Base-by-base conservation (phyloP, 2,113 vertebrate genomes). In the Tyrannus savana region DNA sequence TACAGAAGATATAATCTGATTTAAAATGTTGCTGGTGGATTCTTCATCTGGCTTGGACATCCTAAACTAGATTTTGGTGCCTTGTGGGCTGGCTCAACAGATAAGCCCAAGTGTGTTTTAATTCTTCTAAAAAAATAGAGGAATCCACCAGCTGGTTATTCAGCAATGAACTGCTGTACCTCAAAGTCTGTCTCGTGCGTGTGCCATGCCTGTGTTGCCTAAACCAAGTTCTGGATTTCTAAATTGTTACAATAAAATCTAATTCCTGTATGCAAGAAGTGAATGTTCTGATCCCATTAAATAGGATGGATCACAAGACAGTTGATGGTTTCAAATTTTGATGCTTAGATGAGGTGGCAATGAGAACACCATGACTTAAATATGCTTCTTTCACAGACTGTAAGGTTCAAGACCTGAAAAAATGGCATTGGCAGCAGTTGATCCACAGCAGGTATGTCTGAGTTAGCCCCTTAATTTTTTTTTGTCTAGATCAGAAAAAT, bases 391-490 rank as follows among this genome's bases (percentile, higher is more conserved):
- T 81, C 27, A 35, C 87, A 98, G 97, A 62, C 69, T 90, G 69
- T 67, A 53, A 87, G 56, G 46, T 50, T 92, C 44, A 62, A 79
- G 84, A 63, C 58, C 67, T 86, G 68, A 88, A 93, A 94, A 97
- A 96, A 98, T 98, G 98, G 97, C 95, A 17, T 77, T 95, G 27
- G 93, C 96, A 84, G 95, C 95, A 73, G 77, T 90, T 73, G 97
- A 97, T 77, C 90, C 95, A 46, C 97, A 98, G 19, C 96, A 87
- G 97, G 98, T 98, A 97, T 27, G 90, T 78, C 25, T 91, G 44
- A 90, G 10, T 86, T 82, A 80, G 46, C 39, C 23, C 9, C 3
- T 1, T 16, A 41, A 6, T n/a, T 69, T 80, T 41, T 39, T 52
- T 56, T 39, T 19, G 10, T 27, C 9, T 66, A 23, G 14, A 31